Evolutionary conservation across 2,888 invertebrate species (phyloP).

Genomic region (Priocnemis perturbator): DNA sequence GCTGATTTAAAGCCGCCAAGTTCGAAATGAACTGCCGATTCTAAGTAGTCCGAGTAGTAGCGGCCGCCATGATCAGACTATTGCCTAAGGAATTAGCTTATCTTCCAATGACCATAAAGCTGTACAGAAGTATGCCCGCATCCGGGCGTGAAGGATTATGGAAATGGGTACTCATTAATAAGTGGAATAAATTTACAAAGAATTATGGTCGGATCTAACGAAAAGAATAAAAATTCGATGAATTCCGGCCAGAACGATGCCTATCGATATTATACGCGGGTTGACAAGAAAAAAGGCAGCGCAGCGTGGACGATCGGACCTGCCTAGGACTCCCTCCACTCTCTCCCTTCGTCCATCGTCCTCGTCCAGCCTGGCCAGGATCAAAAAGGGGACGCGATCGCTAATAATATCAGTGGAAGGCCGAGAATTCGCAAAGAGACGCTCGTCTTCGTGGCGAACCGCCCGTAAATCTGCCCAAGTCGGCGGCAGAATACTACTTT

Average conservation of each 20-base stretch:
- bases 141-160: no score
- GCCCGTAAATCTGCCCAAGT: conserved; percentile 72
- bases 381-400: conserved; percentile 72
- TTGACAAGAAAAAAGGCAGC: conserved; percentile 45
- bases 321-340: no score
- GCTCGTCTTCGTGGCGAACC: conserved; percentile 70
- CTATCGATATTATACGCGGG: conserved; percentile 62
- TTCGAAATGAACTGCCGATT: conserved; percentile 25
- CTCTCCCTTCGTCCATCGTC: conserved; percentile 15
- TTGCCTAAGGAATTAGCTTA: not conserved
- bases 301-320: conserved; percentile 23
- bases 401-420: conserved; percentile 73
- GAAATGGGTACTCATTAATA: no score
- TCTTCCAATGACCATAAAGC: no score
- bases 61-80: no score
- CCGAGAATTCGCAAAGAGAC: conserved; percentile 70
- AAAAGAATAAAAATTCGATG: no score
- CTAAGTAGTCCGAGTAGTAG: no score
- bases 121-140: no score
- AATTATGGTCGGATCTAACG: no score
- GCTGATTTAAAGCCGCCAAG: not conserved
- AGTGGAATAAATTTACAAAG: no score
- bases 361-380: conserved; percentile 34
- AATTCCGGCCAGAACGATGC: no score
- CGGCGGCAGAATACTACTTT: conserved; percentile 66